Evolutionary conservation across 2,888 invertebrate genomes (phyloP).

Genomic region (Falcaria lacertinaria): DNA sequence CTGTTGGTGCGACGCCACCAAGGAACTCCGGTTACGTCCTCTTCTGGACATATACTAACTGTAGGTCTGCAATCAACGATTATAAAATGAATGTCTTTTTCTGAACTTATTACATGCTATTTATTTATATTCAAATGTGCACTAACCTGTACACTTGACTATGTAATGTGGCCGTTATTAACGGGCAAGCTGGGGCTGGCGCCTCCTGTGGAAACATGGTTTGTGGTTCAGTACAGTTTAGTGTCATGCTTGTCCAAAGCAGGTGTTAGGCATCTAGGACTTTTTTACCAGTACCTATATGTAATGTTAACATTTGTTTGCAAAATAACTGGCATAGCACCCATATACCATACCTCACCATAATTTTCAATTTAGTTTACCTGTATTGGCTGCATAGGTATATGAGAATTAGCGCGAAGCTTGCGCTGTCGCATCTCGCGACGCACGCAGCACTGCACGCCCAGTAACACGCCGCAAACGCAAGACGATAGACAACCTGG

Average conservation of each 20-base stretch:
- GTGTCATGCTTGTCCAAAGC: too few species aligned
- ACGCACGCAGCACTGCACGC: conserved; percentile 82
- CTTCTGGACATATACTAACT: conserved; percentile 50
- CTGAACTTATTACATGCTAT: too few species aligned
- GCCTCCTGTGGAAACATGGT: too few species aligned
- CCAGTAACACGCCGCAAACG: conserved; percentile 81
- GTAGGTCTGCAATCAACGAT: conserved; percentile 45
- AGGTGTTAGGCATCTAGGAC: too few species aligned
- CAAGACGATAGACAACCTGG: conserved; percentile 78
- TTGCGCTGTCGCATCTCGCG: conserved; percentile 68
- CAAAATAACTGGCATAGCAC: too few species aligned
- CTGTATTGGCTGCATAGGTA: conserved; percentile 70
- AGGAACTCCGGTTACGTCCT: conserved; percentile 69
- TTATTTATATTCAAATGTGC: too few species aligned
- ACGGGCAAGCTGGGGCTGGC: conserved; percentile 56
- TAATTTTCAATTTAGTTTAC: conserved; percentile 34
- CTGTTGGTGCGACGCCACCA: conserved; percentile 71
- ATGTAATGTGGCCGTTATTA: conserved; percentile 60
- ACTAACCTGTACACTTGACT: conserved; percentile 67
- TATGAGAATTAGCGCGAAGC: conserved; percentile 58
- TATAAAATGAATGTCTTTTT: background rate
- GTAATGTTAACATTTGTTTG: too few species aligned
- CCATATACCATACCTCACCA: too few species aligned
- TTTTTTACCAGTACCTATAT: too few species aligned
- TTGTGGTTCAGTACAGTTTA: too few species aligned